Evolutionary conservation across 2,888 invertebrate genomes (phyloP), one percentile per base, ranked within the genome.

Genomic region (Torymus auratus): DNA sequence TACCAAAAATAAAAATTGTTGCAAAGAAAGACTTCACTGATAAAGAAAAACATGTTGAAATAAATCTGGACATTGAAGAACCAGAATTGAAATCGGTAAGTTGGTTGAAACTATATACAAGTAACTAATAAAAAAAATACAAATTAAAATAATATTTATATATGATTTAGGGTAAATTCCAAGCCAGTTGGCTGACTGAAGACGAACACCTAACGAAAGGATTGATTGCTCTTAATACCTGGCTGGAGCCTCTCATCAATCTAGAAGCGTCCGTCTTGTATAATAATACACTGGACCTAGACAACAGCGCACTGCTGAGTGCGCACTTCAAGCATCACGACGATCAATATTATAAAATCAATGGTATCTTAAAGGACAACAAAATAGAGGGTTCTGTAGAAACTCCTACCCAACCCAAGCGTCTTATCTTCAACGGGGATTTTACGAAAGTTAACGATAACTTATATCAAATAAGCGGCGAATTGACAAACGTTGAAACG

Each of bases 1-100:
- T 95, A 72, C 95, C 96, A 75, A 93, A 92, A 83, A 94, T 94
- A 23, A 93, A 93, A 84, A 91, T 95, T 85, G 92, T 93, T 84
- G 93, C 94, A 64, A 95, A 94, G 85, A 95, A 95, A 85, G 94
- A 95, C 85, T 94, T 95, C 83, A 93, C 94, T 0, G 93, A 93
- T 0, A 89, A 92, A 0, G 95, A 95, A 84, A 95, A 94, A 83
- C 90, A 92, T 2, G 86, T 96, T 0, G 94, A 94, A 50, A 92
- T 95, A 2, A 93, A 93, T 13, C 92, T 95, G 64, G 93, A 93
- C 70, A 91, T 94, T 20, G 91, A 91, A 2, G 93, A 94, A 7
- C 85, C 85, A 0, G 76, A 85, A n/a, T 75, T 80, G 12, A 85
- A 84, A 81, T 82, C 84, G 1, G 88, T 86, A 83, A 83, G 83